Base-by-base conservation (phyloP, 2,888 invertebrate species). In the Cosmia pyralina region DNA sequence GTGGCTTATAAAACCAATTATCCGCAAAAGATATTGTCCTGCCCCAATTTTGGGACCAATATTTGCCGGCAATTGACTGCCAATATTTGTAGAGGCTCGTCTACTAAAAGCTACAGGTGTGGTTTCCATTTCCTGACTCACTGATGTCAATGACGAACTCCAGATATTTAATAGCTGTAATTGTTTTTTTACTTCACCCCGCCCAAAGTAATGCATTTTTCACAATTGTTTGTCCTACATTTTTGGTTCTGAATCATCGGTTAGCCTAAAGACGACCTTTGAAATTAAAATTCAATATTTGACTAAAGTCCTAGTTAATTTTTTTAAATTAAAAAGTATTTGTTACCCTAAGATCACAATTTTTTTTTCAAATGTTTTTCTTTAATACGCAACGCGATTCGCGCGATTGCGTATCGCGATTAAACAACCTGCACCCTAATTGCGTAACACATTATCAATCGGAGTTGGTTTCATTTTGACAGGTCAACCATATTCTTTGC, bases 31-130 rank as follows among this genome's bases (percentile, higher is more conserved):
- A 41, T 67, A 77, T 70, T 11, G 63, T 68, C 52, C 41, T 79
- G 79, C 59, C 67, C 82, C 64, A 82, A 77, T 79, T 82, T 71
- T 52, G 59, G 71, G 10, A 4, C 77, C 63, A 82, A 82, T 81
- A 81, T 81, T 79, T 75, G 69, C 44, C 19, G 50, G 19, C 75
- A 80, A 63, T 58, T 38, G 52, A 8, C n/a, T 53, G 48, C 57
- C 75, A 78, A 70, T 82, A 57, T 82, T 79, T 67, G 71, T 22
- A 13, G 10, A 65, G 62, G 57, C n/a, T 62, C 15, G 34, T 41
- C 50, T 34, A 58, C 34, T 57, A 63, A 48, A 57, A 58, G 57
- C 11, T 41, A 48, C 46, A 66, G 78, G 79, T 65, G 72, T 62
- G 79, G 78, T 52, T 67, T 71, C 57, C 52, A 17, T 44, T 69